Evolutionary conservation across 2,888 invertebrate genomes (phyloP), one percentile per base, ranked within the genome.

Genomic region (Dicranocentrus wangi): DNA sequence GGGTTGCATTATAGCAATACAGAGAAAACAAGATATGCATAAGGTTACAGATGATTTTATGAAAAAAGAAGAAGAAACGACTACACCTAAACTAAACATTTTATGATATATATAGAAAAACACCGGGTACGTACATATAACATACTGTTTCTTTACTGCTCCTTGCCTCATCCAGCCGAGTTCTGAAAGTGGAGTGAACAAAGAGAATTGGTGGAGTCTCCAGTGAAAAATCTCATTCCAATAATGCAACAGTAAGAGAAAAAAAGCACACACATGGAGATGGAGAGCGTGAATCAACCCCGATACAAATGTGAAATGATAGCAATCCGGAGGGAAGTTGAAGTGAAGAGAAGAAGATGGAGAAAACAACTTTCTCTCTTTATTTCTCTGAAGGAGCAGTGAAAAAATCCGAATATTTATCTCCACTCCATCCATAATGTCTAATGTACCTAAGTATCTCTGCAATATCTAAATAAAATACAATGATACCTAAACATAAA

Each of bases 221-320:
- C 63, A 61, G 60, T 77, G 77, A 63, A 77, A 77, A 77, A 77
- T 77, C 77, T 77, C 77, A 77, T 77, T 77, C 68, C 63, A 70
- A 77, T 77, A 77, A 77, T 77, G 77, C 77, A 77, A 68, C 68
- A 60, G 68, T 28, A 69, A 47, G 60, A 75, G 32, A 76, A 76
- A 76, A 66, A 63, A 53, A 51, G 47, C 5, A 32, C 15, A 69
- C 25, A 71, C 28, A 25, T 27, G 51, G 13, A 51, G n/a, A 19
- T n/a, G 5, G n/a, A 39, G 27, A 43, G 75, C 68, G 43, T 25
- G 76, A 76, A 76, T 76, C 76, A 76, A 66, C 66, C 76, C 65
- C 21, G 66, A n/a, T 27, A 60, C 58, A 68, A 76, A 72, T 72
- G 53, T 63, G 72, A 72, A 72, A 72, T 72, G 72, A 72, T 72